Conservation (phyloP, 2,888 invertebrate genomes). For the Drosophila paracracens region DNA sequence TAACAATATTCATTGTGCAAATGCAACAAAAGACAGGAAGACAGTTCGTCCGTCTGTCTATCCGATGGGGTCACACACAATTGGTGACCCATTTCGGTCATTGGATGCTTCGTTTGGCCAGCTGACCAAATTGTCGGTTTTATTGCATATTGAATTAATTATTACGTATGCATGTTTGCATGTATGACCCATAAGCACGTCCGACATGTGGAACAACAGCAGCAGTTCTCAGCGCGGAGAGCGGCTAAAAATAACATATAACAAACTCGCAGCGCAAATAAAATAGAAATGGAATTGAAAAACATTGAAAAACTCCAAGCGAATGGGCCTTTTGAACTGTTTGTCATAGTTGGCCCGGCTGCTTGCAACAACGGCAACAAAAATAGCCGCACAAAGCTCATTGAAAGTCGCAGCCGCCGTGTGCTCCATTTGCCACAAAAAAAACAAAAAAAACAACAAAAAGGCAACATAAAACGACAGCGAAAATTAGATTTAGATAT, state of each 20-base stretch:
- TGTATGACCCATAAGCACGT: slow-evolving; percentile 47
- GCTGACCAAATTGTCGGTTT: slow-evolving; percentile 59
- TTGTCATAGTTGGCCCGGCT: slow-evolving; percentile 68
- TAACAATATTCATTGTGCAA: slow-evolving; percentile 17
- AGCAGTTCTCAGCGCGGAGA: slow-evolving; percentile 21
- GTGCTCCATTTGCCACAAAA: slow-evolving; percentile 64
- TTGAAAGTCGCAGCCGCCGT: slow-evolving; percentile 68
- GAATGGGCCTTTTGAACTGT: slow-evolving; percentile 69
- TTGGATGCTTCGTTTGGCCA: slow-evolving; percentile 7
- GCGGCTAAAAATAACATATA: slow-evolving; percentile 53
- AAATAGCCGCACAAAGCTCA: slow-evolving; percentile 78
- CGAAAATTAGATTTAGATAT: slow-evolving; percentile 21
- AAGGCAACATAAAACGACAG: slow-evolving; percentile 9
- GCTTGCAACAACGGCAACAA: slow-evolving; percentile 62
- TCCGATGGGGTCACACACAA: slow-evolving; percentile 57
- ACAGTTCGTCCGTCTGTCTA: slow-evolving; percentile 36
- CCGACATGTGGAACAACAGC: slow-evolving; percentile 37
- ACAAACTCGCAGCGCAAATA: slow-evolving; percentile 18
- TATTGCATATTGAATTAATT: slow-evolving; percentile 77
- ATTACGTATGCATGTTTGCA: slow-evolving; percentile 50
- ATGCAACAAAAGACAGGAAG: slow-evolving; percentile 74
- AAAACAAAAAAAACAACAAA: background rate
- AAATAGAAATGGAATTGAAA: slow-evolving; percentile 37
- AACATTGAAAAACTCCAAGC: slow-evolving; percentile 66
- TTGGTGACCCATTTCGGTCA: slow-evolving; percentile 74